These are phyloP conservation scores for Phalacrocorax pelagicus DNA, from an alignment of 2,113 vertebrate species.

Conservation along the genomic window DNA sequence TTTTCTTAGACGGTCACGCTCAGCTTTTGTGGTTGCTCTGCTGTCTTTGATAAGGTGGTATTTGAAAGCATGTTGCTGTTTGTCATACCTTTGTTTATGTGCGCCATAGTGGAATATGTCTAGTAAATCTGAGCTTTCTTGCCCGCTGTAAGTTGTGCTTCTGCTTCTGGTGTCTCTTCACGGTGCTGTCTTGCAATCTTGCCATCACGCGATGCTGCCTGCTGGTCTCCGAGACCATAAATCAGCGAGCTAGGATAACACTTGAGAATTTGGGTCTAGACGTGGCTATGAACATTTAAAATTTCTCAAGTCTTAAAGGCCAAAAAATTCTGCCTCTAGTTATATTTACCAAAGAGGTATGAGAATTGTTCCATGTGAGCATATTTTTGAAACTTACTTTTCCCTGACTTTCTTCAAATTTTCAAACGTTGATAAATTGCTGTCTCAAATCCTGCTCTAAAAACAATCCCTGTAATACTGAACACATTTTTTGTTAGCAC, in stretches of 20 bases:
- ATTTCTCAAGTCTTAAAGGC: background rate
- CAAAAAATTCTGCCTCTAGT: background rate
- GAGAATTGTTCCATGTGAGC: background rate
- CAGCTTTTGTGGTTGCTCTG: background rate
- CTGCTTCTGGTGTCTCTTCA: background rate
- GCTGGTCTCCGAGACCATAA: background rate
- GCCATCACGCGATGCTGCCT: background rate
- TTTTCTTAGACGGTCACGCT: background rate
- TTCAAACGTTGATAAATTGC: background rate
- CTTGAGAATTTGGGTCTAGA: background rate
- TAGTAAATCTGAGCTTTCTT: background rate
- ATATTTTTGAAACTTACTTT: background rate
- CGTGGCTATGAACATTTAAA: background rate
- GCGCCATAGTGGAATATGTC: background rate
- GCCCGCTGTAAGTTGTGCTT: background rate
- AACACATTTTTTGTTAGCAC: background rate
- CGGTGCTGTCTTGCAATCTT: background rate
- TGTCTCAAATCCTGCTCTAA: background rate
- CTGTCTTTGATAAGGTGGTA: background rate
- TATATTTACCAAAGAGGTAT: background rate
- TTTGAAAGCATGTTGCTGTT: background rate
- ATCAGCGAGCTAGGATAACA: background rate
- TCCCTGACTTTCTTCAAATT: background rate
- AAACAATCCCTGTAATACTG: background rate
- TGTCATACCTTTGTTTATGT: background rate